Evolutionary conservation across 2,797 vertebrate species (phyloP).

Genomic region (Margarornis squamiger): DNA sequence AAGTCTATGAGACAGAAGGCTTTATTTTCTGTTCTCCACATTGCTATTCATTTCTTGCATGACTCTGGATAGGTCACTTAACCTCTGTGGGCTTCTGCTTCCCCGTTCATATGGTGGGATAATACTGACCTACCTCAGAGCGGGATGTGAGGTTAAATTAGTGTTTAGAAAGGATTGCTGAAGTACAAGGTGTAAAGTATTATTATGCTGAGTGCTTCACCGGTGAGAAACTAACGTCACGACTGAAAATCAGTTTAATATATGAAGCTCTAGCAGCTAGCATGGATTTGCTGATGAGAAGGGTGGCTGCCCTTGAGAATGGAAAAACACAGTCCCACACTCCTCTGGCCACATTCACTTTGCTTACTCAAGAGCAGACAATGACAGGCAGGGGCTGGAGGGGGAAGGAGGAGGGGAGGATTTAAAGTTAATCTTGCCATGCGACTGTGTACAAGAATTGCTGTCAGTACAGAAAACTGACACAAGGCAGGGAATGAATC

Average conservation of each 20-base stretch:
- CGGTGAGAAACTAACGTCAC: slow-evolving; percentile 51
- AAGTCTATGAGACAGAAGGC: background rate
- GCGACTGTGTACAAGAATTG: slow-evolving; percentile 64
- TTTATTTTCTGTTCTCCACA: background rate
- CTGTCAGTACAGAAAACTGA: slow-evolving; percentile 70
- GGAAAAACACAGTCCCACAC: slow-evolving; percentile 62
- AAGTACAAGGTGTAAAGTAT: slow-evolving; percentile 64
- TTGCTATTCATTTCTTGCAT: background rate
- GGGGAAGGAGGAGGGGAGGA: slow-evolving; percentile 67
- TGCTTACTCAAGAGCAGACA: slow-evolving; percentile 77
- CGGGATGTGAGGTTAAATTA: background rate
- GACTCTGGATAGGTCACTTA: background rate
- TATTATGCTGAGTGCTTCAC: slow-evolving; percentile 72
- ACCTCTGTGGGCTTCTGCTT: slow-evolving; percentile 28
- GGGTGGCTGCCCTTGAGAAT: slow-evolving; percentile 68
- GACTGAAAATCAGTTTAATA: slow-evolving; percentile 73
- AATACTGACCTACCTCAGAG: slow-evolving; percentile 40
- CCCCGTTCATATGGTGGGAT: background rate
- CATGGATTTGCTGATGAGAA: slow-evolving; percentile 71
- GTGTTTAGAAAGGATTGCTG: slow-evolving; percentile 34
- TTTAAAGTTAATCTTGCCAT: slow-evolving; percentile 71
- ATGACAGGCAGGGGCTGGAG: slow-evolving; percentile 68
- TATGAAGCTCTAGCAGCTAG: slow-evolving; percentile 52
- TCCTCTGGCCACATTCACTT: slow-evolving; percentile 64
- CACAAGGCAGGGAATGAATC: slow-evolving; percentile 62